These are phyloP conservation scores for Gryon sp. DNA, from an alignment of 1,140 invertebrate species.

Conservation along the genomic window DNA sequence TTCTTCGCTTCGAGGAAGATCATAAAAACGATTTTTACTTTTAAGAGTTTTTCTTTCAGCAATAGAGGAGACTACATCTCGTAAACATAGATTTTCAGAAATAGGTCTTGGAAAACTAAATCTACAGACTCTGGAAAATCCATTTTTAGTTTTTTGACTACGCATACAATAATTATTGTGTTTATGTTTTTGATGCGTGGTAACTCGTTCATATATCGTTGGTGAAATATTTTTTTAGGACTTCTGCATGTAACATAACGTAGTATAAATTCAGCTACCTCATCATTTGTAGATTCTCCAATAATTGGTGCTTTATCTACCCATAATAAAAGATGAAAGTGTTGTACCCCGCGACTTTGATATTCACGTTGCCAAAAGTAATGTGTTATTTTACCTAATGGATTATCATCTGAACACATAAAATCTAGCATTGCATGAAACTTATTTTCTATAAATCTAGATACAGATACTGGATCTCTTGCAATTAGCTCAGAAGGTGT, in stretches of 20 bases:
- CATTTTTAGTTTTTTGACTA: conserved; percentile 50
- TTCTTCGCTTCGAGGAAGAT: conserved; percentile 46
- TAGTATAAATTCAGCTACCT: conserved; percentile 67
- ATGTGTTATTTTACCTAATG: conserved; percentile 64
- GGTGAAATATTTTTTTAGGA: no score
- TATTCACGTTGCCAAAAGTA: conserved; percentile 54
- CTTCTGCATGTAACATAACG: conserved; percentile 67
- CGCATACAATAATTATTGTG: neutral
- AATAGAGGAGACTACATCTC: conserved; percentile 53
- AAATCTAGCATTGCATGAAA: conserved; percentile 60
- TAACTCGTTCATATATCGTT: neutral
- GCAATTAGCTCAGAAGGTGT: conserved; percentile 51
- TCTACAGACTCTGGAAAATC: neutral
- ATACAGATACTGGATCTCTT: conserved; percentile 62
- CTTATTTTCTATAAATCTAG: conserved; percentile 27
- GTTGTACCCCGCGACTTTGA: conserved; percentile 62
- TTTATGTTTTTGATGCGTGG: no score
- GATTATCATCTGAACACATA: conserved; percentile 61
- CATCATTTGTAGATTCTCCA: conserved; percentile 26
- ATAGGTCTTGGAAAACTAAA: conserved; percentile 60
- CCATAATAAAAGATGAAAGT: conserved; percentile 69
- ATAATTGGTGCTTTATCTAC: conserved; percentile 65
- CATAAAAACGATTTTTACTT: conserved; percentile 62
- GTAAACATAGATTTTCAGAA: conserved; percentile 47
- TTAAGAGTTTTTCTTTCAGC: conserved; percentile 54